These are phyloP conservation scores for Halictus ligatus DNA, from an alignment of 2,888 invertebrate species.

Conservation along the genomic window DNA sequence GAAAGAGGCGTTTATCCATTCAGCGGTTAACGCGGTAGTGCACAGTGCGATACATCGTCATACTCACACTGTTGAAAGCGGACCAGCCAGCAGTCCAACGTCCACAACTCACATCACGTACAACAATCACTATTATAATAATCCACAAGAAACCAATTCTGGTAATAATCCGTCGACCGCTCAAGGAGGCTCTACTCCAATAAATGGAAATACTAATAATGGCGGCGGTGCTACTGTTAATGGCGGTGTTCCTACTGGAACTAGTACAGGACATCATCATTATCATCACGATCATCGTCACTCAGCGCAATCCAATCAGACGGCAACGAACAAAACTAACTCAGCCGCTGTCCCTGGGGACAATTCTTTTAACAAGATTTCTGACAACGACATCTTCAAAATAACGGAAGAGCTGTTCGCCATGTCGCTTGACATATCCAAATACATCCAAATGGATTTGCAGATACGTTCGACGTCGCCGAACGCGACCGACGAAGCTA, in stretches of 20 bases:
- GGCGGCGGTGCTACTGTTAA: not conserved
- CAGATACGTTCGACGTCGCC: constrained; percentile 67
- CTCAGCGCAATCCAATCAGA: not conserved
- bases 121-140: too few species aligned
- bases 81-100: constrained; percentile 24
- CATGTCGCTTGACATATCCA: constrained; percentile 69
- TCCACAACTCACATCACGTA: not conserved
- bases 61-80: constrained; percentile 36
- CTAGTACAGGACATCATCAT: not conserved
- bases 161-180: not conserved
- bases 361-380: constrained; percentile 61
- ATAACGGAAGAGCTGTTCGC: constrained; percentile 77
- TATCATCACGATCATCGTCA: not conserved
- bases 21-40: constrained; percentile 74
- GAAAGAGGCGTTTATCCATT: constrained; percentile 75
- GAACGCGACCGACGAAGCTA: constrained; percentile 73
- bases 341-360: too few species aligned
- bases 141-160: not conserved
- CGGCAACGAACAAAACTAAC: constrained; percentile 4
- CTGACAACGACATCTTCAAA: constrained; percentile 75
- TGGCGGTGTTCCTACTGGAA: not conserved
- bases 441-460: constrained; percentile 74
- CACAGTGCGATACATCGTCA: constrained; percentile 73
- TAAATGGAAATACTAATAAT: not conserved
- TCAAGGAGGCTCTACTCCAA: not conserved